Evolutionary conservation across 2,797 vertebrate genomes (phyloP).

Genomic region (Micromesistius poutassou): DNA sequence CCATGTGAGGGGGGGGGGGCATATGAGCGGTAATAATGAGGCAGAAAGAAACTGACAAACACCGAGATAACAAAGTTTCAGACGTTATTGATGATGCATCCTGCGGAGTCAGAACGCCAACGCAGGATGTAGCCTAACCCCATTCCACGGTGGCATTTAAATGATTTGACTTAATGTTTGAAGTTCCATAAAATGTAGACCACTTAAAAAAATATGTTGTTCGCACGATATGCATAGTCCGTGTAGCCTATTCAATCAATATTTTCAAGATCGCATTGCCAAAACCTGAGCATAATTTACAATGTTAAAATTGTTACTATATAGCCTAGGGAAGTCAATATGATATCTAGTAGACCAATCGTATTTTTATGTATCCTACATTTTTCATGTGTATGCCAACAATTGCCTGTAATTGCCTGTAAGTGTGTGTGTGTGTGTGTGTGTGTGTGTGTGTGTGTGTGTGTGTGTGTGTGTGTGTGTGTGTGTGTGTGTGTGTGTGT

Average conservation of each 20-base stretch:
- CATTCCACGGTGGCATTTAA: not conserved
- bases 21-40: not conserved
- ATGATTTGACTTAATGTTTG: slow-evolving; percentile 1
- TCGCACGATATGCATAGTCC: not conserved
- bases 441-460: not conserved
- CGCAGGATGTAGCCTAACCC: not conserved
- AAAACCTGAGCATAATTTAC: not conserved
- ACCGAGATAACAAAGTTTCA: not conserved
- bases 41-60: not conserved
- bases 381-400: not conserved
- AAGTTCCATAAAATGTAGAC: not conserved
- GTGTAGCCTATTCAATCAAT: not conserved
- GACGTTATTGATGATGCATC: not conserved
- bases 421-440: not conserved
- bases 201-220: not conserved
- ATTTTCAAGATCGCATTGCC: not conserved
- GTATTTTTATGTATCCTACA: not conserved
- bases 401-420: not conserved
- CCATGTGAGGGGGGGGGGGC: slow-evolving; percentile 79
- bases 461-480: not conserved
- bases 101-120: not conserved
- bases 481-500: not conserved
- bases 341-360: not conserved
- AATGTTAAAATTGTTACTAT: not conserved
- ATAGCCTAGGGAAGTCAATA: not conserved